Evolutionary conservation across 2,888 invertebrate genomes (phyloP).

Genomic region (Diaphora mendica): DNA sequence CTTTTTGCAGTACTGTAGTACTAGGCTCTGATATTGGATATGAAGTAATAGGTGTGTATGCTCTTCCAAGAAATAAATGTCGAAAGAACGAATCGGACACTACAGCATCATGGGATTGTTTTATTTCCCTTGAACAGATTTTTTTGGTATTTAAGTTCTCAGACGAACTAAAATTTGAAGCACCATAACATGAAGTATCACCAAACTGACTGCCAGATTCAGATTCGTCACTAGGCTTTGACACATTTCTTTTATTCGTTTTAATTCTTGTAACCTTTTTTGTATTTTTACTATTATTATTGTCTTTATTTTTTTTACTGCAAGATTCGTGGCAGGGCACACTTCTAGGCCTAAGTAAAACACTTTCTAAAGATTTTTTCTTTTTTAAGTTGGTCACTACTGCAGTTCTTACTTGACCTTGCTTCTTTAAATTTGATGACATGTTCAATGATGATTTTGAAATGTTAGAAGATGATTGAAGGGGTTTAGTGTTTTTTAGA

Average conservation of each 20-base stretch:
- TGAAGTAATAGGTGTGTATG: conserved; percentile 55
- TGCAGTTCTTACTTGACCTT: conserved; percentile 72
- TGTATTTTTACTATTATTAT: conserved; percentile 48
- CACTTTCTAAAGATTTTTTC: conserved; percentile 73
- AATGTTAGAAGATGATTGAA: conserved; percentile 61
- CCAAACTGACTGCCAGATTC: conserved; percentile 73
- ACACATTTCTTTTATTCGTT: conserved; percentile 51
- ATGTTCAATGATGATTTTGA: conserved; percentile 75
- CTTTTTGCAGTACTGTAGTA: conserved; percentile 89
- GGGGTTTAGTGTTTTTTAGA: conserved; percentile 55
- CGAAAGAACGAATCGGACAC: conserved; percentile 90
- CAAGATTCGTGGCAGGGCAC: conserved; percentile 74
- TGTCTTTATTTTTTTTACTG: conserved; percentile 71
- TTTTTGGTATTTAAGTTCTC: conserved; percentile 60
- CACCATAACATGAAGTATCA: conserved; percentile 74
- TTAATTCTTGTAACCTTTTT: conserved; percentile 65
- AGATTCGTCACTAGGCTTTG: conserved; percentile 59
- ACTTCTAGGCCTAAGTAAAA: conserved; percentile 68
- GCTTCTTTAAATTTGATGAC: conserved; percentile 60
- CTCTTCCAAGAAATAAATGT: conserved; percentile 88
- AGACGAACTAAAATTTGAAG: conserved; percentile 65
- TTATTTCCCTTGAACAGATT: conserved; percentile 79
- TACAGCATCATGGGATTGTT: conserved; percentile 86
- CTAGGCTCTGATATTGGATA: conserved; percentile 72
- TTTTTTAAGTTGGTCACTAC: conserved; percentile 76